These are phyloP conservation scores for Neodiprion virginianus DNA, from an alignment of 1,140 invertebrate genomes.

Conservation along the genomic window DNA sequence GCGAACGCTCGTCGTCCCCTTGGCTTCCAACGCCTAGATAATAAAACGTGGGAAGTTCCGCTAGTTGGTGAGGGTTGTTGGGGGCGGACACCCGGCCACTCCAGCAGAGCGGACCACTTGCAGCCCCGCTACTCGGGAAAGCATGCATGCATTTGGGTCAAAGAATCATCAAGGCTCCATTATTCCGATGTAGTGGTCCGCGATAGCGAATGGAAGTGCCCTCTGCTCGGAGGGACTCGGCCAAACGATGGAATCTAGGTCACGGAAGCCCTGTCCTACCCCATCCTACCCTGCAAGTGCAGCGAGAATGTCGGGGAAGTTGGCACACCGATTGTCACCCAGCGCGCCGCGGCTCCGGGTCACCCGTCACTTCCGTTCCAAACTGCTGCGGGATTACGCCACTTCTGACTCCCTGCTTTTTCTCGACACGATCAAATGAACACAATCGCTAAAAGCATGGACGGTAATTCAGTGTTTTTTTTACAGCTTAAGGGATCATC, in stretches of 20 bases:
- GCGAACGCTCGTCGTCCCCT: too few relatives aligned
- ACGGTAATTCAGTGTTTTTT: too few relatives aligned
- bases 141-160: neutral
- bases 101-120: neutral
- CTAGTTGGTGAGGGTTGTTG: too few relatives aligned
- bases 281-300: neutral
- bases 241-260: neutral
- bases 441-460: too few relatives aligned
- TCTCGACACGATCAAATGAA: too few relatives aligned
- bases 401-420: neutral
- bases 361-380: neutral
- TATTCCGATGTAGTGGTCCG: constrained; percentile 2
- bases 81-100: neutral
- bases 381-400: neutral
- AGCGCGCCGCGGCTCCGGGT: neutral
- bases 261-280: neutral
- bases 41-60: neutral
- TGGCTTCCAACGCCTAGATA: too few relatives aligned
- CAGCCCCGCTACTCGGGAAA: neutral
- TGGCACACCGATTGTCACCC: neutral
- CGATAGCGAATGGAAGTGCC: neutral
- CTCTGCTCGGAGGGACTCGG: neutral
- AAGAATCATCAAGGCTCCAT: constrained; percentile 3
- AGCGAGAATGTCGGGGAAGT: neutral
- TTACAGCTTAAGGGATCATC: too few relatives aligned